Base-by-base conservation (phyloP, 2,113 vertebrate species). In the Odontophorus gujanensis region DNA sequence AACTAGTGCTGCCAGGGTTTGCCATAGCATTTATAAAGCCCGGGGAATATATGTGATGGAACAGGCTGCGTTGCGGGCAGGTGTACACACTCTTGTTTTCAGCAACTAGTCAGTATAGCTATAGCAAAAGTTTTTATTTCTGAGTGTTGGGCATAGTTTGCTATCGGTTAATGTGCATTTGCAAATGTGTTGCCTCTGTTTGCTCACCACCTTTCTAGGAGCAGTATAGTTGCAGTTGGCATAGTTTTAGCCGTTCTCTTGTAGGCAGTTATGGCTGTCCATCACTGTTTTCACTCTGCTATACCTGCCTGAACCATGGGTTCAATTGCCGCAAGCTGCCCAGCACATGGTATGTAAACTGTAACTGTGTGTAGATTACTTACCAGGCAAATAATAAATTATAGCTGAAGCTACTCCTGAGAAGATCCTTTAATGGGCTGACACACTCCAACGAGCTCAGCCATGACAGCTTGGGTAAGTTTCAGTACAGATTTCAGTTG, bases 341-440 rank as follows among this genome's bases (percentile, higher is more conserved):
- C 68, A 45, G 5, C 36, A 1, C 1, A 0, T 12, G 19, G 42
- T 16, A 3, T 18, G 38, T 13, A 42, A 22, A 20, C 65, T 43
- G 36, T 59, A 86, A 90, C 1, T 67, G 73, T 67, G 34, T 57
- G 40, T 28, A 13, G 47, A 72, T 68, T 75, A 34, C 57, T 92
- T 74, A 75, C 51, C 61, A 87, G 69, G 48, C 58, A 79, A 20
- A 34, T 75, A 72, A 47, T 30, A 18, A 3, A 2, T 45, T 20
- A 38, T 16, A 55, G 74, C 81, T 71, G 73, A 85, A 32, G 48
- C 58, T 89, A 85, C 50, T 48, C 38, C 34, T 13, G 55, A 58
- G 57, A 59, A 77, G 53, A 24, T 87, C 62, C 58, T 75, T 72
- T 40, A 72, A 43, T 74, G 50, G 26, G 72, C 62, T 68, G 24